phyloP scores from a whole-genome alignment of 2,797 vertebrate species.

The Sphenopsis melanotis region DNA sequence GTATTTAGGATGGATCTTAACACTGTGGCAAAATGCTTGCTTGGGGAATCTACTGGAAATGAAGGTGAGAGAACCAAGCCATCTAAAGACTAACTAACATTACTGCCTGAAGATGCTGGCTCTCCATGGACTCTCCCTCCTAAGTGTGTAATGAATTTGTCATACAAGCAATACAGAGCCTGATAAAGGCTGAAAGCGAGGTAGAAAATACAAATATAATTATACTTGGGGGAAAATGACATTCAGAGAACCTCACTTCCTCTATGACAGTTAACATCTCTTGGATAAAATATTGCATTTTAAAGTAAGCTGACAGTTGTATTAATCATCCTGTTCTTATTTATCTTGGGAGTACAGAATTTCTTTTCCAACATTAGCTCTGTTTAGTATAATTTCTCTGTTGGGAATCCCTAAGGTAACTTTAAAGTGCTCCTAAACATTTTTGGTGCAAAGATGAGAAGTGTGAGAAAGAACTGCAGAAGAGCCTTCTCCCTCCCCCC shows the following conservation, averaged over 20 bases:
- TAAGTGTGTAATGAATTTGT: background rate
- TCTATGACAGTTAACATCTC: background rate
- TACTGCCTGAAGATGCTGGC: background rate
- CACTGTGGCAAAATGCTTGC: background rate
- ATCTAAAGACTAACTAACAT: background rate
- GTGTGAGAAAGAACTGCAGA: background rate
- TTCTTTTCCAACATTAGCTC: background rate
- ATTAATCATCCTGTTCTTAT: background rate
- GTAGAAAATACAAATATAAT: background rate
- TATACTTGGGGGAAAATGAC: background rate
- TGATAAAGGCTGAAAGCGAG: background rate
- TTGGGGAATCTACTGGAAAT: background rate
- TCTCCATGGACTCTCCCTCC: background rate
- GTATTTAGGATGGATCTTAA: constrained; percentile 18
- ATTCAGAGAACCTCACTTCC: background rate
- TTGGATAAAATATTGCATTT: background rate
- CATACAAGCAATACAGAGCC: background rate
- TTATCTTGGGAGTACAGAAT: background rate
- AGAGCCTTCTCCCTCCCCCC: background rate
- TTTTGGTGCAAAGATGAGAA: background rate
- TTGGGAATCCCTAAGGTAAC: background rate
- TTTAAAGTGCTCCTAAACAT: background rate
- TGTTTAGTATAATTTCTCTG: background rate
- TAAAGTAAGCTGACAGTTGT: background rate
- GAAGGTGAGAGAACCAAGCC: background rate